Evolutionary conservation across 2,888 invertebrate species (phyloP).

Genomic region (Hololepta plana): DNA sequence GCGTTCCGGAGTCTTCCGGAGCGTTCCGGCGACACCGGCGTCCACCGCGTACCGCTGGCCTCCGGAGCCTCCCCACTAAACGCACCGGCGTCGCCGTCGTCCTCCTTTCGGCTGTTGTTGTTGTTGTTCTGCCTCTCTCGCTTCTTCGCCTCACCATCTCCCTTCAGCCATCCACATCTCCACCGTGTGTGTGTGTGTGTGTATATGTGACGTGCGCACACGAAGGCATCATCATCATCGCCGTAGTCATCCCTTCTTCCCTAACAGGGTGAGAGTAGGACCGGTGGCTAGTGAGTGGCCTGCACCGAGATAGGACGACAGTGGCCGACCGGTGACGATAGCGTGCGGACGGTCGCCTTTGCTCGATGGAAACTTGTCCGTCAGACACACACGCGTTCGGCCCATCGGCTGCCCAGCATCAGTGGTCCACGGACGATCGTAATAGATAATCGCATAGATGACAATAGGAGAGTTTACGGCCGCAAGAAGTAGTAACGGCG

Average conservation of each 20-base stretch:
- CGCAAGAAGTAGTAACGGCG: no score
- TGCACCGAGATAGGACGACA: constrained; percentile 18
- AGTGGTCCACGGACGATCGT: constrained; percentile 17
- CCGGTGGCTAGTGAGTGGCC: constrained; percentile 35
- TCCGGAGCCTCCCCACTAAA: no score
- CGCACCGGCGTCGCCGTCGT: no score
- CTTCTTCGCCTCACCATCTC: no score
- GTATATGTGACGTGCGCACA: no score
- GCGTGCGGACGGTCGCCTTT: constrained; percentile 7
- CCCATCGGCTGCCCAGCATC: constrained; percentile 28
- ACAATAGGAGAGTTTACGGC: no score
- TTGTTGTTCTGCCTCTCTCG: no score
- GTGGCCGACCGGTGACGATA: constrained; percentile 15
- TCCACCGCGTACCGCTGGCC: constrained; percentile 10
- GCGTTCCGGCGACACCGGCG: constrained; percentile 17
- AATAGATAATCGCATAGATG: no score
- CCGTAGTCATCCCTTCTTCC: constrained; percentile 28
- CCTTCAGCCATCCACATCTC: no score
- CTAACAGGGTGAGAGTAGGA: constrained; percentile 29
- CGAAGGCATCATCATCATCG: no score
- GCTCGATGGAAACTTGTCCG: constrained; percentile 4
- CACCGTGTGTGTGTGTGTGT: no score
- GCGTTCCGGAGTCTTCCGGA: constrained; percentile 17
- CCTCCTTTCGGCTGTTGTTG: no score
- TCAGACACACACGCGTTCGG: constrained; percentile 28